Evolutionary conservation across 2,797 vertebrate species (phyloP), one percentile per base, ranked within the genome.

Genomic region (Paguma larvata): DNA sequence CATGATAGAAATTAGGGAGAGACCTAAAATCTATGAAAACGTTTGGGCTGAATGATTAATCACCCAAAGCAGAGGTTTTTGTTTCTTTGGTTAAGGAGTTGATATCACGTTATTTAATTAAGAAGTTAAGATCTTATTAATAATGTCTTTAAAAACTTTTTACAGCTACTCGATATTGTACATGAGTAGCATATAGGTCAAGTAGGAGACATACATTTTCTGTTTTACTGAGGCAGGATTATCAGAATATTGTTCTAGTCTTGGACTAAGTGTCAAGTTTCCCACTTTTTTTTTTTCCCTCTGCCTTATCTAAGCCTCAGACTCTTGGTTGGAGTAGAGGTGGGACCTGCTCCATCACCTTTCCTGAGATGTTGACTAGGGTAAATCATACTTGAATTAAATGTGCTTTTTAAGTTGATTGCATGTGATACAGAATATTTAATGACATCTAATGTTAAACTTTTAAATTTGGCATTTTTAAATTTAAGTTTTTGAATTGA

Each of bases 391-490:
- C 16, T 84, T 91, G 73, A 25, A 56, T 92, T 70, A 56, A 68
- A 70, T 25, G 1, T 85, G 16, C 56, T 27, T 70, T 56, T 27
- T 91, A 93, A 89, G 46, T 3, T 82, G 77, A 41, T 44, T 63
- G 21, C 12, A 6, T 46, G 23, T 91, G 51, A 75, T 48, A 27
- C 8, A 87, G 48, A 62, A 70, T 63, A 18, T 72, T 89, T 30
- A 89, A 34, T 27, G 41, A 32, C 38, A 25, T 63, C 32, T 53
- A 87, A 44, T 77, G 62, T 51, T 96, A 38, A 44, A 85, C 63
- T 65, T 85, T 89, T 53, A 70, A 89, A 68, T 41, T 83, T 86
- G 62, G 34, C 15, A 65, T 70, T 96, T 94, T 14, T n/a, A 90
- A 91, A 53, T 48, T 56, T 83, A 70, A 70, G 41, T 19, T 83